Conservation (phyloP, 2,888 invertebrate species). For the Habrosyne pyritoides region DNA sequence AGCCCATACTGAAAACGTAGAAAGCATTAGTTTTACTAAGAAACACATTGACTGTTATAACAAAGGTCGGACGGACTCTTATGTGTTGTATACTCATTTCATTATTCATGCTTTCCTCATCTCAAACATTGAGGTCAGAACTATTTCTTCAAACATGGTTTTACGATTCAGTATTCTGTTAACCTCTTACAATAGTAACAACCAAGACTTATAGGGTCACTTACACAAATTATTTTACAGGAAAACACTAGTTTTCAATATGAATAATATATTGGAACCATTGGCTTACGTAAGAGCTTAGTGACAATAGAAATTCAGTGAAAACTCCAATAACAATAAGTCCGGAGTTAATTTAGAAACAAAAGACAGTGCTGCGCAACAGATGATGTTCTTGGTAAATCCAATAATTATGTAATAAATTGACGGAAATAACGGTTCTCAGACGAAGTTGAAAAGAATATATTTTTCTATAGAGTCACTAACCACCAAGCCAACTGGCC, state of each 20-base stretch:
- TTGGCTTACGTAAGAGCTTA: neutral
- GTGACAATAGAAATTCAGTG: neutral
- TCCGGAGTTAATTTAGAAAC: neutral
- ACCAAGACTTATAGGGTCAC: neutral
- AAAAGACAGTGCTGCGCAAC: neutral
- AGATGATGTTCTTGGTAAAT: neutral
- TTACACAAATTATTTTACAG: neutral
- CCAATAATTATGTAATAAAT: too few species aligned
- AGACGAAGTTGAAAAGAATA: too few species aligned
- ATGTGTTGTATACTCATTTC: neutral
- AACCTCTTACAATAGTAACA: neutral
- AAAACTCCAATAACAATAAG: neutral
- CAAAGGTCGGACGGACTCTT: neutral
- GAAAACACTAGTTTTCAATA: neutral
- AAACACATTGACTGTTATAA: neutral
- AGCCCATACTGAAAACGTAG: constrained; percentile 87
- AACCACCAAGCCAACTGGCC: too few species aligned
- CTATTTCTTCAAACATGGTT: neutral
- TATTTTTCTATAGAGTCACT: too few species aligned
- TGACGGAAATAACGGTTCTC: too few species aligned
- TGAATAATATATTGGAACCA: neutral
- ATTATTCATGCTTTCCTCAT: neutral
- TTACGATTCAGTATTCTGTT: neutral
- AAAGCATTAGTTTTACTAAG: neutral
- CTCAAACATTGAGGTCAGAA: neutral